These are phyloP conservation scores for Clanis bilineata DNA, from an alignment of 2,888 invertebrate species.

Conservation along the genomic window DNA sequence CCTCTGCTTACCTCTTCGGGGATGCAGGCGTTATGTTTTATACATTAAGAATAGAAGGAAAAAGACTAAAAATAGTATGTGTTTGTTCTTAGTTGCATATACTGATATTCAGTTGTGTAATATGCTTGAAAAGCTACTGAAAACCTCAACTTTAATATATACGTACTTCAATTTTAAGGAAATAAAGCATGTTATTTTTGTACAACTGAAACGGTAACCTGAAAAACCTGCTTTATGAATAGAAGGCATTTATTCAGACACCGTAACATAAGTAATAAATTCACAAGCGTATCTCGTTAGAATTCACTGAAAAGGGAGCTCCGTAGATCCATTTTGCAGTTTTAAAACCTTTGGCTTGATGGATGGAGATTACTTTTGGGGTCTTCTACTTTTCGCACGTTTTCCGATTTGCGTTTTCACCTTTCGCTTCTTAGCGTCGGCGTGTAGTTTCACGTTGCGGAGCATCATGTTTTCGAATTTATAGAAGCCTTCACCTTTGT, in stretches of 20 bases:
- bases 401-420: conserved; percentile 39
- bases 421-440: conserved; percentile 27
- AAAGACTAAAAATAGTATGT: conserved; percentile 46
- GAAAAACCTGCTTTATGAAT: conserved; percentile 25
- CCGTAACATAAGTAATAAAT: conserved; percentile 35
- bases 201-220: conserved; percentile 2
- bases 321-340: conserved; percentile 28
- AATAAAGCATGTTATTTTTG: conserved; percentile 17
- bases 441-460: conserved; percentile 45
- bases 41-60: conserved; percentile 35
- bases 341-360: conserved; percentile 37
- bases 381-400: conserved; percentile 37
- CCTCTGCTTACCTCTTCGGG: no score
- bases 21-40: no score
- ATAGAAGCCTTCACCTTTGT: conserved; percentile 59
- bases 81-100: conserved; percentile 14
- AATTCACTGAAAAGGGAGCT: conserved; percentile 37
- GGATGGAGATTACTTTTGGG: conserved; percentile 45
- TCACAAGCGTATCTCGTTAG: conserved; percentile 40
- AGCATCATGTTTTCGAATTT: conserved; percentile 56
- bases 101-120: conserved; percentile 8
- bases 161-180: background rate
- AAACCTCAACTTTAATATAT: background rate
- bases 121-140: background rate
- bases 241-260: conserved; percentile 41